These are phyloP conservation scores for Zoanthus gigantus DNA, from an alignment of 92 coral and sea anemone genomes.

Conservation along the genomic window DNA sequence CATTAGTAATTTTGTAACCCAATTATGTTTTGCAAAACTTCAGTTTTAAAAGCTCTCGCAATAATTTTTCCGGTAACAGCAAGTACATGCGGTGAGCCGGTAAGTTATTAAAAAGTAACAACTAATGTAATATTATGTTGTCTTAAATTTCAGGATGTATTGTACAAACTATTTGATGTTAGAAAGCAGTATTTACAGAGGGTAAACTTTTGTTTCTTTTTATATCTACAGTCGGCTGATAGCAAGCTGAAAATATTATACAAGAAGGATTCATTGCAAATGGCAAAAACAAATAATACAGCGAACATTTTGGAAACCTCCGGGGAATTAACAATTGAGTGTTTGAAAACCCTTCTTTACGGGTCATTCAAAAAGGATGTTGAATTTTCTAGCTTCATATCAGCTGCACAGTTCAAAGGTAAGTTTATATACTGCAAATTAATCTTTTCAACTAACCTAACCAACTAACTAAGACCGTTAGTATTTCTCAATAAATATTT, in stretches of 20 bases:
- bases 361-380: background rate
- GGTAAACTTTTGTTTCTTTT: background rate
- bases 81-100: background rate
- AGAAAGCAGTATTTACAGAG: background rate
- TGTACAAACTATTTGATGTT: conserved; percentile 1
- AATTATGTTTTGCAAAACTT: background rate
- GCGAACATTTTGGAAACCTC: conserved; percentile 35
- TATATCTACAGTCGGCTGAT: background rate
- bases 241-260: background rate
- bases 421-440: background rate
- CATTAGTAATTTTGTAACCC: background rate
- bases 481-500: conserved; percentile 10
- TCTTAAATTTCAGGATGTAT: background rate
- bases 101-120: background rate
- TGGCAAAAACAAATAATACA: background rate
- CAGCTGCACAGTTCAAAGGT: background rate
- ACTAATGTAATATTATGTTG: background rate
- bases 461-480: background rate
- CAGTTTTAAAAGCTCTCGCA: background rate
- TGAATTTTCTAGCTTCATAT: background rate
- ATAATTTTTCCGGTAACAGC: background rate
- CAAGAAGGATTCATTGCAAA: background rate
- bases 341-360: conserved; percentile 11
- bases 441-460: background rate
- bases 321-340: conserved; percentile 20